phyloP scores from a whole-genome alignment of 23 tunicate genomes.

The Styela clava region DNA sequence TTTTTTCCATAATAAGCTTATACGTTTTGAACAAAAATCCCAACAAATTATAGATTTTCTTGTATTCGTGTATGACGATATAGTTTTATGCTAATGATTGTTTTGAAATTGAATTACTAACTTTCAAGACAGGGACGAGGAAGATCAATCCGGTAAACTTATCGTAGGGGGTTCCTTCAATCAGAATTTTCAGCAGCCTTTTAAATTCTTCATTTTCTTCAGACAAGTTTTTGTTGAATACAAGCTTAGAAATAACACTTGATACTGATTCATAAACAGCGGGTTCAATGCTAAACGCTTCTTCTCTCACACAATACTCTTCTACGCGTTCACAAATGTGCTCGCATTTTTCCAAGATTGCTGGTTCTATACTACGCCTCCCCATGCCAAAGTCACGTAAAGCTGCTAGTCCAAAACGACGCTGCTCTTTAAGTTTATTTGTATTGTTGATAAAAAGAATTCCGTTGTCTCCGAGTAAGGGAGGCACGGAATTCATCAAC shows the following conservation, averaged over 20 bases:
- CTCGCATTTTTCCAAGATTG: conserved; percentile 4
- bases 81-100: no score
- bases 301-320: not conserved
- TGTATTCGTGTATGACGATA: no score
- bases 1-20: no score
- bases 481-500: conserved; percentile 24
- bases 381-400: conserved; percentile 71
- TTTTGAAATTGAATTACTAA: no score
- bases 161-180: not conserved
- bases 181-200: not conserved
- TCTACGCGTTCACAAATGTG: conserved; percentile 29
- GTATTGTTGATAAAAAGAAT: conserved; percentile 17
- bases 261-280: conserved; percentile 30
- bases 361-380: conserved; percentile 40
- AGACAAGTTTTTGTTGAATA: conserved; percentile 25
- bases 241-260: conserved; percentile 32
- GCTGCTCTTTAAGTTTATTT: conserved; percentile 49
- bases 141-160: conserved; percentile 5
- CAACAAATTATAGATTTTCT: no score
- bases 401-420: conserved; percentile 42
- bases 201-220: conserved; percentile 25
- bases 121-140: not conserved
- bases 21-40: no score
- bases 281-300: conserved; percentile 24
- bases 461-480: conserved; percentile 29